Conservation (phyloP, 2,888 invertebrate genomes). For the Temnothorax ravouxi region DNA sequence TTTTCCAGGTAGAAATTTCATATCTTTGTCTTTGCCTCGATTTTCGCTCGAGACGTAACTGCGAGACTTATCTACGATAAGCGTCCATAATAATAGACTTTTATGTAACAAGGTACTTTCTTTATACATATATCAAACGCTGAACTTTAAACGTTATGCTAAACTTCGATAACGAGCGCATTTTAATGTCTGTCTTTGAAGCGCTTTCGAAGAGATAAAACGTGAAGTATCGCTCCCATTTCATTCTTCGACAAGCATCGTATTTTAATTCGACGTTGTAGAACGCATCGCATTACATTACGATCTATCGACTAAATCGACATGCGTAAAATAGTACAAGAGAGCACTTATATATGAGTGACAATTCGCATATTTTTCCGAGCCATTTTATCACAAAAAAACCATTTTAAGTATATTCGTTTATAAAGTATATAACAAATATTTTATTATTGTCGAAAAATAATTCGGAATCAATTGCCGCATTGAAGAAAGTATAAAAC, state of each 20-base stretch:
- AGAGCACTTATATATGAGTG: neutral
- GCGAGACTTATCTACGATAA: conserved; percentile 35
- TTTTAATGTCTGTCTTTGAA: conserved; percentile 53
- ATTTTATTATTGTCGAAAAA: neutral
- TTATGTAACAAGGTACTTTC: conserved; percentile 48
- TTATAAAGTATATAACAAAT: neutral
- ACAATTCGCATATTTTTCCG: neutral
- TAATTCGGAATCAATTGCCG: neutral
- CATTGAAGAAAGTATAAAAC: neutral
- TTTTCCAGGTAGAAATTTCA: neutral
- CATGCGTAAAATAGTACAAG: neutral
- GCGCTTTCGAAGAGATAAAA: conserved; percentile 41
- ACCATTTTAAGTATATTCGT: neutral
- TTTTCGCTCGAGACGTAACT: conserved; percentile 21
- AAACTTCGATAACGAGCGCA: conserved; percentile 53
- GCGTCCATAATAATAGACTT: conserved; percentile 36
- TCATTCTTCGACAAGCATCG: conserved; percentile 43
- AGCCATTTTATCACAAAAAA: neutral
- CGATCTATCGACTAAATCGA: neutral
- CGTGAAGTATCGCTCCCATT: conserved; percentile 41
- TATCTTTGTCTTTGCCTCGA: conserved; percentile 18
- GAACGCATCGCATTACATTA: conserved; percentile 30
- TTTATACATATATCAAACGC: conserved; percentile 43
- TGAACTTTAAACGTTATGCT: conserved; percentile 48
- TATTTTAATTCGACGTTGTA: conserved; percentile 51